phyloP scores from a whole-genome alignment of 35 echinoderm and acorn worm species.

The Strongylocentrotus purpuratus region DNA sequence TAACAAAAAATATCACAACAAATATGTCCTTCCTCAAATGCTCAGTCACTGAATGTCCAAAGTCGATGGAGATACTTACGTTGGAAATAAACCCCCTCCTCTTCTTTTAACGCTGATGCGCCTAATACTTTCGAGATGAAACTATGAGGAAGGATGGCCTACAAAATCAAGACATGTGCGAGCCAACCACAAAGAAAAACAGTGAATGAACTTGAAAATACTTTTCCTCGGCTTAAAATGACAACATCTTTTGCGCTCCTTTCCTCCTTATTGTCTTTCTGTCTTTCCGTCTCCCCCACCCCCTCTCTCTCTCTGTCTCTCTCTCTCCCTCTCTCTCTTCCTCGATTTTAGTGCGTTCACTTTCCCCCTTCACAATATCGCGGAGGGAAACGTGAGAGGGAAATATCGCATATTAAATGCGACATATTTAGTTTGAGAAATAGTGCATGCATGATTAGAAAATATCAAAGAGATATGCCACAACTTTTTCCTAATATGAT shows the following conservation, averaged over 20 bases:
- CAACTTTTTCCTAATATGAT: neutral
- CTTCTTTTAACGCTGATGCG: neutral
- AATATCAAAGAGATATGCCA: neutral
- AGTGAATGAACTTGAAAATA: neutral
- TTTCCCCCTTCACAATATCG: neutral
- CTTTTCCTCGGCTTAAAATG: neutral
- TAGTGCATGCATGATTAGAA: constrained; percentile 13
- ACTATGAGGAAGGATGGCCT: neutral
- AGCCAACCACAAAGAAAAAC: neutral
- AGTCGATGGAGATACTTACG: neutral
- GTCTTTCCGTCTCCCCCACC: neutral
- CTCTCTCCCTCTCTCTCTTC: neutral
- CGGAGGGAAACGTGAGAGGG: neutral
- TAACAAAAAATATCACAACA: neutral
- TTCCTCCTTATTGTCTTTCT: neutral
- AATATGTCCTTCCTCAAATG: neutral
- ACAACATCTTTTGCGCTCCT: neutral
- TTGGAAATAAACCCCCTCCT: neutral
- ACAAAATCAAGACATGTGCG: neutral
- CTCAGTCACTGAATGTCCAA: neutral
- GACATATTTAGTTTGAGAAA: constrained; percentile 19
- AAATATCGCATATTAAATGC: neutral
- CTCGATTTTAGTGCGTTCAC: neutral
- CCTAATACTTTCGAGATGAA: neutral
- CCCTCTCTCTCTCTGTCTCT: neutral